Base-by-base conservation (phyloP, 2,888 invertebrate genomes). In the Thymelicus sylvestris region DNA sequence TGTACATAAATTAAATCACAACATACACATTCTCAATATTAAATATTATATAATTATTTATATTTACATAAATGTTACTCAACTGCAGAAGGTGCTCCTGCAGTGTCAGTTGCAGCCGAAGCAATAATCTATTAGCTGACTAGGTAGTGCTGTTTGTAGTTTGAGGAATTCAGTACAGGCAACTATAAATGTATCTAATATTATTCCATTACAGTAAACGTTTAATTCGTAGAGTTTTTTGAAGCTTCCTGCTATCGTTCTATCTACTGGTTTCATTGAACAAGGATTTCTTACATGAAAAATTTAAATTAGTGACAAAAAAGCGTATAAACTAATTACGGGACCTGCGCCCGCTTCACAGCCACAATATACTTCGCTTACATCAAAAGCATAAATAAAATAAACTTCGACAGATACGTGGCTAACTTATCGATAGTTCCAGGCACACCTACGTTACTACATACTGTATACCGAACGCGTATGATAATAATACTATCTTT, bases 331-430 rank as follows among this genome's bases (percentile, higher is more conserved):
- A 84, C 91, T 92, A 80, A 80, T 76, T 76, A 83, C 83, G 86
- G 86, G 90, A 87, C 83, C 81, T 77, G 76, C 80, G 85, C 81
- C 90, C 83, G 82, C 82, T 88, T 93, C 93, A 93, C 93, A 93
- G 93, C 93, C 93, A 92, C 91, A 86, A 84, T 91, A 91, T 87
- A 91, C 85, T 88, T 86, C 86, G 88, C 88, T 89, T 89, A 90
- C 82, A 83, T 82, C 86, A 87, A 84, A 90, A 90, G 90, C 91
- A 82, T 87, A 86, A 86, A 84, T 84, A 88, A 86, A 52, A 89
- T 90, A 87, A 87, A 87, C 86, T 81, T 84, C 81, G 79, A 78
- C 76, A 79, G 78, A 83, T 81, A 81, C 72, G 90, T 82, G 88
- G 90, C 87, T 83, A 82, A 75, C 79, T 79, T 79, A 84, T 59